Base-by-base conservation (phyloP, 2,797 vertebrate genomes). In the Sparidentex hasta region DNA sequence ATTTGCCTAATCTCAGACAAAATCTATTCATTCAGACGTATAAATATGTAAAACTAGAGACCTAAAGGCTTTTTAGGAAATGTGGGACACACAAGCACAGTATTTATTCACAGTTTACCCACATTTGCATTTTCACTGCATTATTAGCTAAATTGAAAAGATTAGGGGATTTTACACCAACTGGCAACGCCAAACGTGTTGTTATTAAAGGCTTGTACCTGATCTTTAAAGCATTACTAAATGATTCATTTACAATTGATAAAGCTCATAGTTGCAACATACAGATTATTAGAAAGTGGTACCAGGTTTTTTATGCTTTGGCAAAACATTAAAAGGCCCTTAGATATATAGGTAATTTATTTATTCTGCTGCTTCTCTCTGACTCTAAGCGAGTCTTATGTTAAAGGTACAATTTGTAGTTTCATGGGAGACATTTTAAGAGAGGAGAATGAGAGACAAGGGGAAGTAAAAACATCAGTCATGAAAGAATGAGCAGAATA, bases 241-340 rank as follows among this genome's bases (percentile, higher is more conserved):
- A 25, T 18, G 2, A 29, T 61, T 62, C 33, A 71, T 64, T 55
- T 68, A 50, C 14, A 43, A 47, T 47, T 29, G 52, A 70, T 23
- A 2, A 44, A 14, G 11, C 41, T 8, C 13, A 43, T 11, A 43
- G 46, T 63, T 54, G 29, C 25, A 65, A 54, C 7, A 41, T 48
- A 29, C 13, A 58, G 58, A 72, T 25, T 3, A 63, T 8, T 21
- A 46, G 21, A 46, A 17, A 62, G 41, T 18, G 59, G 7, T 9
- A 20, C 5, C 20, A 7, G 18, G 9, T n/a, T 6, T 58, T 25
- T 38, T 21, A 18, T 18, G 11, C 4, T 25, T 12, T 54, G 14
- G 23, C 6, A 29, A 33, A 38, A 58, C 13, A 23, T 16, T 33
- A 29, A 21, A 38, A 65, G 12, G 23, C 5, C 2, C 12, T 7